phyloP scores from a whole-genome alignment of 2,888 invertebrate species.

The Acanthosepion lycidas region DNA sequence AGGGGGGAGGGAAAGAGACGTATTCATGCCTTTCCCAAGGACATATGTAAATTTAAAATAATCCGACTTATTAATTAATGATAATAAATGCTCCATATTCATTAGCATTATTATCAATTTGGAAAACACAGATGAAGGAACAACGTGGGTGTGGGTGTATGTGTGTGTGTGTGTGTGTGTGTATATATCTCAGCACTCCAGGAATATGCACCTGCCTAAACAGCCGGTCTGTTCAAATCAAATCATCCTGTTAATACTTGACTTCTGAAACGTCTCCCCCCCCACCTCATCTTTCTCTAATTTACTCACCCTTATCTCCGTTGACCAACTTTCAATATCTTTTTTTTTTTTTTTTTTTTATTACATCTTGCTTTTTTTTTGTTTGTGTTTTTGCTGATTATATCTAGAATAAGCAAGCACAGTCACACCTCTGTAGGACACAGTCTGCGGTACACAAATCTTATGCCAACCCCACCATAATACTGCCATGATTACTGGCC shows the following conservation, averaged over 20 bases:
- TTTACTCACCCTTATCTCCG: background rate
- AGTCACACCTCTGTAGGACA: slow-evolving; percentile 33
- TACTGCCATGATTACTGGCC: background rate
- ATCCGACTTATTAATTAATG: too few species aligned
- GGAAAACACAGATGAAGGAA: too few species aligned
- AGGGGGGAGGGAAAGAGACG: too few species aligned
- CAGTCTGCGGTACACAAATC: background rate
- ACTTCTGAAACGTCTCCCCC: background rate
- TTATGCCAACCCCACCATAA: background rate
- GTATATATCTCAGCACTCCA: background rate
- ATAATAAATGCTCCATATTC: too few species aligned
- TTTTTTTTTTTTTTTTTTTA: background rate
- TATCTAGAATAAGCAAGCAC: background rate
- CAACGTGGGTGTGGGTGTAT: too few species aligned
- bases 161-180: background rate
- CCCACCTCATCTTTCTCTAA: too few species aligned
- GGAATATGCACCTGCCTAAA: slow-evolving; percentile 4
- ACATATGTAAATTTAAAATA: too few species aligned
- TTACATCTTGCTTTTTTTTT: background rate
- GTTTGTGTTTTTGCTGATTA: background rate
- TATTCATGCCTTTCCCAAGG: too few species aligned
- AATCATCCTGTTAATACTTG: background rate
- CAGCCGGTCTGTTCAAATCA: slow-evolving; percentile 4
- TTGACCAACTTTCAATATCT: background rate
- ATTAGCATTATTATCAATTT: background rate